phyloP scores from a whole-genome alignment of 1,140 invertebrate genomes.

The Charaxes varanes region DNA sequence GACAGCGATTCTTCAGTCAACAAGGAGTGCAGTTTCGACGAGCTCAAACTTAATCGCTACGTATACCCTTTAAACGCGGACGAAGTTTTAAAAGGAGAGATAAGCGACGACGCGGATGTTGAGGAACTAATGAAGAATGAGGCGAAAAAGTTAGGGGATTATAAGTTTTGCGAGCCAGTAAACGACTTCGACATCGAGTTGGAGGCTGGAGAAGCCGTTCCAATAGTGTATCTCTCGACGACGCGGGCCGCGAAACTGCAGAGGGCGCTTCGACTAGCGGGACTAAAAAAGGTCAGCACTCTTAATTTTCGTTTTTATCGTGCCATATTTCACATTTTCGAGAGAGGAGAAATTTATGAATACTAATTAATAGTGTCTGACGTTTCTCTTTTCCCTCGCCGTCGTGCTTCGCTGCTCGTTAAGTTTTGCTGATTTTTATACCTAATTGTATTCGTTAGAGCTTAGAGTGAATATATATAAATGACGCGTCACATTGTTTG shows the following conservation, averaged over 20 bases:
- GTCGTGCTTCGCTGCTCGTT: too few species aligned
- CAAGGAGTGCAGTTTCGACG: constrained; percentile 29
- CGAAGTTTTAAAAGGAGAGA: constrained; percentile 54
- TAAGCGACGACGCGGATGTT: constrained; percentile 39
- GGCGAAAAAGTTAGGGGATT: constrained; percentile 55
- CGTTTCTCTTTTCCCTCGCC: too few species aligned
- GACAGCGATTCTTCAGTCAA: constrained; percentile 32
- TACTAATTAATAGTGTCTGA: too few species aligned
- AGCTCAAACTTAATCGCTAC: constrained; percentile 42
- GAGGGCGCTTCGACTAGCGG: constrained; percentile 45
- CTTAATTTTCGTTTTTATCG: too few species aligned
- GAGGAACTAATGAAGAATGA: constrained; percentile 52
- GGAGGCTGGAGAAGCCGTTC: constrained; percentile 48
- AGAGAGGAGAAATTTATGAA: too few species aligned
- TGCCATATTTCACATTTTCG: too few species aligned
- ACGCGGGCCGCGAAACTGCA: constrained; percentile 53
- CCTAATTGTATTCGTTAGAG: too few species aligned
- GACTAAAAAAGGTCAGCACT: constrained; percentile 57
- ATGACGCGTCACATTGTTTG: too few species aligned
- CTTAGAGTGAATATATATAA: too few species aligned
- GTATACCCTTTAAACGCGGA: constrained; percentile 42
- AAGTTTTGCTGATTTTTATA: too few species aligned
- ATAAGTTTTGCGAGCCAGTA: constrained; percentile 64
- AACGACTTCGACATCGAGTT: constrained; percentile 62
- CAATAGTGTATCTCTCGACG: constrained; percentile 60